Evolutionary conservation across 1,140 invertebrate genomes (phyloP).

Genomic region (Leptopilina boulardi): DNA sequence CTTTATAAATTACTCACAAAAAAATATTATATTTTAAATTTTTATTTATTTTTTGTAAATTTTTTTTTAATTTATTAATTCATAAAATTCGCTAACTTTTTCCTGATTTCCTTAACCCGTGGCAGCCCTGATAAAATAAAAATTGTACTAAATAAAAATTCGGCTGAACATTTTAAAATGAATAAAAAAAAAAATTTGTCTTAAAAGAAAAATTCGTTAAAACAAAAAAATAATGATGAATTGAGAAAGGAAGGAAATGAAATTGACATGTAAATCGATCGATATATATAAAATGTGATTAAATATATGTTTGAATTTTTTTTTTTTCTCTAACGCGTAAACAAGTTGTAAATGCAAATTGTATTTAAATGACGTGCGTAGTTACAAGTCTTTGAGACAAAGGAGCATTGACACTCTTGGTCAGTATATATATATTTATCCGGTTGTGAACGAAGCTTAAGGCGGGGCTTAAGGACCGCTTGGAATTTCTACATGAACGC

Average conservation of each 20-base stretch:
- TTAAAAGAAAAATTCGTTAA: not conserved
- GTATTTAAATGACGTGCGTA: constrained; percentile 20
- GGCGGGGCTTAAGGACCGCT: not conserved
- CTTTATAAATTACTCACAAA: not conserved
- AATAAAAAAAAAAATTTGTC: too few relatives aligned
- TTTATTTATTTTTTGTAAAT: not conserved
- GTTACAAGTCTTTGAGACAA: constrained; percentile 7
- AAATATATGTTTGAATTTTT: too few relatives aligned
- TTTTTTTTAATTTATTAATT: not conserved
- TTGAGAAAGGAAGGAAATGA: not conserved
- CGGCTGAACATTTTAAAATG: not conserved
- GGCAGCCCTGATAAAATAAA: too few relatives aligned
- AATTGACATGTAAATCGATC: constrained; percentile 5
- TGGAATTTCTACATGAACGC: constrained; percentile 27
- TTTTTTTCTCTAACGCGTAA: not conserved
- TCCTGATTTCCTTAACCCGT: too few relatives aligned
- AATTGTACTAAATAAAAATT: too few relatives aligned
- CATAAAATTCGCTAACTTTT: too few relatives aligned
- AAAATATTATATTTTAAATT: not conserved
- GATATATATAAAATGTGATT: not conserved
- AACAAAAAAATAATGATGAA: not conserved
- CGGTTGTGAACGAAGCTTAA: constrained; percentile 7
- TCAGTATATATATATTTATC: not conserved
- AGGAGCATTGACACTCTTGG: constrained; percentile 32
- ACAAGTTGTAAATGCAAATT: constrained; percentile 29